Evolutionary conservation across 2,113 vertebrate species (phyloP).

Genomic region (Burhinus oedicnemus): DNA sequence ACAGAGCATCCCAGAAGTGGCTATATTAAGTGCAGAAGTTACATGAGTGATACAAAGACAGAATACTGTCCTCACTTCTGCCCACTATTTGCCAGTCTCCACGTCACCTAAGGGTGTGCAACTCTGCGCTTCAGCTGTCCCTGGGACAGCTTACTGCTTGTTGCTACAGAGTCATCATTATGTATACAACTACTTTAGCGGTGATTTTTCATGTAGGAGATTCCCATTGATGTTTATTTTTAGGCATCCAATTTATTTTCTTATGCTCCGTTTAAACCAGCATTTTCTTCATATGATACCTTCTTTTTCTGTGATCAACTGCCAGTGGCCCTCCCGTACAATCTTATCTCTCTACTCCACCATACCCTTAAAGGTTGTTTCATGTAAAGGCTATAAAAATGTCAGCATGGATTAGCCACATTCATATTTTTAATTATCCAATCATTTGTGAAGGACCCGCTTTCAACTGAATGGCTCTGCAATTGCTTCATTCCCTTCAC

Average conservation of each 20-base stretch:
- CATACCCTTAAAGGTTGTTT: constrained; percentile 62
- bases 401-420: constrained; percentile 66
- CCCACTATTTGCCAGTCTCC: not conserved
- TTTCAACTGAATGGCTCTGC: constrained; percentile 35
- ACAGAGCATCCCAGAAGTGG: not conserved
- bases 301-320: constrained; percentile 69
- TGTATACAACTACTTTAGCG: not conserved
- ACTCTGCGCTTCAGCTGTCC: not conserved
- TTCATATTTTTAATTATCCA: constrained; percentile 71
- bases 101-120: not conserved
- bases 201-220: constrained; percentile 51
- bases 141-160: not conserved
- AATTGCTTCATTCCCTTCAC: constrained; percentile 26
- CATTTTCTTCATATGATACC: constrained; percentile 19
- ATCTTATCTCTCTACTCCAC: constrained; percentile 58
- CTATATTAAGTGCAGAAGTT: not conserved
- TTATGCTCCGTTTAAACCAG: constrained; percentile 1
- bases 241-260: constrained; percentile 53
- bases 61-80: not conserved
- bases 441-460: constrained; percentile 21
- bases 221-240: constrained; percentile 70
- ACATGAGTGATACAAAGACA: not conserved
- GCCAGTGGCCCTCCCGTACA: constrained; percentile 61
- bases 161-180: not conserved
- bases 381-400: constrained; percentile 69